These are phyloP conservation scores for Galendromus occidentalis DNA, from an alignment of 1,140 invertebrate genomes.

Conservation along the genomic window DNA sequence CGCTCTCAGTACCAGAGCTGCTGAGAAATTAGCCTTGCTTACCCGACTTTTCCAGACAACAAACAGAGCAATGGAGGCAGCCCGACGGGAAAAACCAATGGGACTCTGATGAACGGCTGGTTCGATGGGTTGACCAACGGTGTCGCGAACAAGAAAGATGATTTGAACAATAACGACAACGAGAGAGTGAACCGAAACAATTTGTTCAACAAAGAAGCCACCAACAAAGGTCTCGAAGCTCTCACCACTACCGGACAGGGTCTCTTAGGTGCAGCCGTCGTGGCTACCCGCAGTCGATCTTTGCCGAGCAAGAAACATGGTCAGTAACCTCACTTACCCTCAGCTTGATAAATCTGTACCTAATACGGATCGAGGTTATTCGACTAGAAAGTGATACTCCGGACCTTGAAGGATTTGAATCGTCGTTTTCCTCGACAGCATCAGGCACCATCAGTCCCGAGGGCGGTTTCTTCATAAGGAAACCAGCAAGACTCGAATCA, in stretches of 20 bases:
- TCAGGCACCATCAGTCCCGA: constrained; percentile 7
- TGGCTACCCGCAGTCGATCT: not conserved
- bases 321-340: too few species aligned
- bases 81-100: not conserved
- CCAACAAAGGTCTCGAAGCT: not conserved
- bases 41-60: too few species aligned
- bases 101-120: not conserved
- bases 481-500: constrained; percentile 1
- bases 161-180: too few species aligned
- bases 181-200: not conserved
- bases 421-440: not conserved
- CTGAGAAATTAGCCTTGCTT: too few species aligned
- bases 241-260: not conserved
- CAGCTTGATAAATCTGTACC: too few species aligned
- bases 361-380: too few species aligned
- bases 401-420: too few species aligned
- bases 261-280: not conserved
- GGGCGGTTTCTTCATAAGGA: not conserved
- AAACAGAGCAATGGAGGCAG: not conserved
- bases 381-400: too few species aligned
- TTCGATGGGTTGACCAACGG: not conserved
- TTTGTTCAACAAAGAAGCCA: not conserved
- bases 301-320: constrained; percentile 5
- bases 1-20: too few species aligned
- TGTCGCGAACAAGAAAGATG: too few species aligned